Evolutionary conservation across 2,113 vertebrate species (phyloP).

Genomic region (Onychorhynchus coronatus): DNA sequence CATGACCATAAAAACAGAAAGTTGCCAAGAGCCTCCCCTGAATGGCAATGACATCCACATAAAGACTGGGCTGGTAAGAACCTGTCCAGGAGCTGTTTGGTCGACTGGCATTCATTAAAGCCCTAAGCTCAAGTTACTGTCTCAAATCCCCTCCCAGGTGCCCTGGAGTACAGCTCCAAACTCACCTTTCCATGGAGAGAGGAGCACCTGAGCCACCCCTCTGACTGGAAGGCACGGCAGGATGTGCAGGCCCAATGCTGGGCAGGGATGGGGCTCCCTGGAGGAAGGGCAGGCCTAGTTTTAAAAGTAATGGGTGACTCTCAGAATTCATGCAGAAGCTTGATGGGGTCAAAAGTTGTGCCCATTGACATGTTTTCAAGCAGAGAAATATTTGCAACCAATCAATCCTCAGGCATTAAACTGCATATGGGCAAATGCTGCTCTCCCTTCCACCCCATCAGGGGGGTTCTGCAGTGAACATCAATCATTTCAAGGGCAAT

Average conservation of each 20-base stretch:
- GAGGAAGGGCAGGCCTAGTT: not conserved
- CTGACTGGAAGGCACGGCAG: fast-evolving
- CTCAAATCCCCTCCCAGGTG: not conserved
- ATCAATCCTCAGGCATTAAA: not conserved
- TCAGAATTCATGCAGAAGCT: not conserved
- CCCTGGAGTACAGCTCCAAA: not conserved
- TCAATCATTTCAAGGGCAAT: not conserved
- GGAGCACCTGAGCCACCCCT: not conserved
- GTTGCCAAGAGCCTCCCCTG: not conserved
- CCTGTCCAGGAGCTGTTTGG: not conserved
- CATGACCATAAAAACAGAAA: not conserved
- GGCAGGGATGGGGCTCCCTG: not conserved
- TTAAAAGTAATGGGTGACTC: not conserved
- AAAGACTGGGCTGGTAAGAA: not conserved
- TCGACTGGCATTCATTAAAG: not conserved
- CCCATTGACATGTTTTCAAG: not conserved
- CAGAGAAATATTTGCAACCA: not conserved
- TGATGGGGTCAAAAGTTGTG: not conserved
- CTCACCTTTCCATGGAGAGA: not conserved
- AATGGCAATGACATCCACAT: not conserved
- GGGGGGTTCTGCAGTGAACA: not conserved
- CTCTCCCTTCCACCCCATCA: not conserved
- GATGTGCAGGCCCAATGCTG: not conserved
- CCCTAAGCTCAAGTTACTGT: not conserved
- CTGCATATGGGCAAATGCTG: not conserved